These are phyloP conservation scores for Trematomus loennbergii DNA, from an alignment of 2,113 vertebrate species.

Conservation along the genomic window DNA sequence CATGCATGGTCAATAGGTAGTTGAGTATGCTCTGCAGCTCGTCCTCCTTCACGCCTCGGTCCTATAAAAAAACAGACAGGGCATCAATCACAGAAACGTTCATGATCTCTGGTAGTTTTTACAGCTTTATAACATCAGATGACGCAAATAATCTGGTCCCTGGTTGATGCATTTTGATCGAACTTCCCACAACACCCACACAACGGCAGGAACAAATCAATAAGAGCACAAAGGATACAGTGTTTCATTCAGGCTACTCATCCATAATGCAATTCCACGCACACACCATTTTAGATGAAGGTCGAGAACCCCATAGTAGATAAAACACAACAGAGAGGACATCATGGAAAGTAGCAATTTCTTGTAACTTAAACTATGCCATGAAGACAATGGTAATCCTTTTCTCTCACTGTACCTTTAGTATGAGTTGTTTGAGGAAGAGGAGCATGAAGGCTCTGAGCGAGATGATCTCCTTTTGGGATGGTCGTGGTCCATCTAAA, in stretches of 20 bases:
- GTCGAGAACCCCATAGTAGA: not conserved
- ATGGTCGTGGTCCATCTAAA: slow-evolving; percentile 94
- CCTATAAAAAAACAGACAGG: slow-evolving; percentile 77
- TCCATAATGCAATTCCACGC: slow-evolving; percentile 65
- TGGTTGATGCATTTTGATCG: slow-evolving; percentile 13
- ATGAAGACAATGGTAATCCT: slow-evolving; percentile 29
- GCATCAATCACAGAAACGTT: slow-evolving; percentile 1
- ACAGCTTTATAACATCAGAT: slow-evolving; percentile 39
- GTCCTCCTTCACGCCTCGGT: slow-evolving; percentile 98
- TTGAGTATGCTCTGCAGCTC: slow-evolving; percentile 99
- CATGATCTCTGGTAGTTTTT: not conserved
- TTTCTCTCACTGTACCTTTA: slow-evolving; percentile 87
- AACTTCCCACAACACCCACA: not conserved
- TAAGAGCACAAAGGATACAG: slow-evolving; percentile 33
- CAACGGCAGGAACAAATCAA: slow-evolving; percentile 29
- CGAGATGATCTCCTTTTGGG: slow-evolving; percentile 98
- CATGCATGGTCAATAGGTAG: slow-evolving; percentile 98
- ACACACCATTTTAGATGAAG: slow-evolving; percentile 47
- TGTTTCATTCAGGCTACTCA: slow-evolving; percentile 46
- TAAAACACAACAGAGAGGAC: slow-evolving; percentile 33
- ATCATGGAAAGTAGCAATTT: slow-evolving; percentile 37
- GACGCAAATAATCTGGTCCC: slow-evolving; percentile 29
- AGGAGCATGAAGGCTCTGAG: slow-evolving; percentile 98
- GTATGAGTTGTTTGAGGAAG: slow-evolving; percentile 98
- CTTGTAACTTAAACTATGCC: slow-evolving; percentile 28